These are phyloP conservation scores for Steatornis caripensis DNA, from an alignment of 2,113 vertebrate species.

Conservation along the genomic window DNA sequence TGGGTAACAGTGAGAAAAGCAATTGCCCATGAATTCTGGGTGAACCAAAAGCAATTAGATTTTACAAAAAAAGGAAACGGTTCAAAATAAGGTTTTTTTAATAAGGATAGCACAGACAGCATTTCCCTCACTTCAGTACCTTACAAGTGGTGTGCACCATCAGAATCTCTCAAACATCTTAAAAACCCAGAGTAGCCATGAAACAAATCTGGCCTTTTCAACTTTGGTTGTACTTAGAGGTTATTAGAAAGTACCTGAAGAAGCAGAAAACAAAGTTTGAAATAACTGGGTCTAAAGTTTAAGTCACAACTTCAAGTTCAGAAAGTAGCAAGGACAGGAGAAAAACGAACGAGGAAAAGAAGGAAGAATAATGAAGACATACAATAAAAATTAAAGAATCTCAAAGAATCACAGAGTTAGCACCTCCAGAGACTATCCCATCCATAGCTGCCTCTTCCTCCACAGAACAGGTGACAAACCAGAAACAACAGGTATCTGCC, in stretches of 20 bases:
- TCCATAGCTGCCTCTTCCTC: neutral
- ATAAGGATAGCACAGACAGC: slow-evolving; percentile 13
- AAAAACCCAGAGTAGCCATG: neutral
- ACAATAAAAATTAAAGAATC: neutral
- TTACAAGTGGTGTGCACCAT: neutral
- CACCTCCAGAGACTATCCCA: neutral
- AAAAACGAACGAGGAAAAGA: neutral
- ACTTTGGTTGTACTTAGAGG: neutral
- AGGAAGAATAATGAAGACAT: neutral
- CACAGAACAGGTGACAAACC: neutral
- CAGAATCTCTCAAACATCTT: slow-evolving; percentile 36
- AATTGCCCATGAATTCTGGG: slow-evolving; percentile 69
- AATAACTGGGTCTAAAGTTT: neutral
- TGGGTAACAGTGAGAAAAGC: slow-evolving; percentile 63
- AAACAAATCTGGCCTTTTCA: slow-evolving; percentile 38
- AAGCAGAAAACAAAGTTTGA: neutral
- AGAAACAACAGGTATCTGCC: neutral
- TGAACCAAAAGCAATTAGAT: slow-evolving; percentile 76
- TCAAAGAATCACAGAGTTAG: neutral
- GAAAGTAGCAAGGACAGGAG: neutral
- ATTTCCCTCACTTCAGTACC: slow-evolving; percentile 29
- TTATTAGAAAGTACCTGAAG: neutral
- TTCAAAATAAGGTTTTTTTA: slow-evolving; percentile 60
- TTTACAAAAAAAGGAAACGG: slow-evolving; percentile 62
- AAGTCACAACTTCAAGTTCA: neutral